These are phyloP conservation scores for Aldabrachelys gigantea DNA, from an alignment of 2,113 vertebrate species.

Conservation along the genomic window DNA sequence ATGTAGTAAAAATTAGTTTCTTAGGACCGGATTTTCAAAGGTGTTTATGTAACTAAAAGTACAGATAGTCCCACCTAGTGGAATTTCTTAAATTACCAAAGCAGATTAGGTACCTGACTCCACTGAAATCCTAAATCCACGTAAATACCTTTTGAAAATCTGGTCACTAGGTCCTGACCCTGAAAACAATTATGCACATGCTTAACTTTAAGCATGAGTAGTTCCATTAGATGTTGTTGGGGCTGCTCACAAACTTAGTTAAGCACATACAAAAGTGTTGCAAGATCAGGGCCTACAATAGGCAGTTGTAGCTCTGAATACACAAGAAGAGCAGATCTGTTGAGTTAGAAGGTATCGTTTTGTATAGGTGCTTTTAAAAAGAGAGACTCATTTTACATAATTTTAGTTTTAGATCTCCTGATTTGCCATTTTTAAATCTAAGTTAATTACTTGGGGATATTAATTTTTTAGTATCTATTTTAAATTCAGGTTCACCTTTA, in stretches of 20 bases:
- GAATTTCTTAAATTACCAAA: background rate
- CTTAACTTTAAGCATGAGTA: background rate
- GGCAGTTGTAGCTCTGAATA: background rate
- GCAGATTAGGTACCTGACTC: background rate
- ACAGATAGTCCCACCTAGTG: background rate
- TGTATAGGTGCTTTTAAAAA: background rate
- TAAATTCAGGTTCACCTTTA: background rate
- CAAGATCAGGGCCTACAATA: background rate
- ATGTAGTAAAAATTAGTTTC: background rate
- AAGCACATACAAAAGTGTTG: background rate
- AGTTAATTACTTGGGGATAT: background rate
- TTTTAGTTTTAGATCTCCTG: background rate
- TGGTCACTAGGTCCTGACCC: background rate
- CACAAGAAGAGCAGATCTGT: background rate
- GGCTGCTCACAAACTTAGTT: background rate
- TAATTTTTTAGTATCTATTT: background rate
- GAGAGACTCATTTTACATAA: background rate
- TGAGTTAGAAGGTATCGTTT: background rate
- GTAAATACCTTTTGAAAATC: background rate
- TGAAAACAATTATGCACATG: background rate
- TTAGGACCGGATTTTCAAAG: background rate
- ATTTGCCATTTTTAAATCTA: background rate
- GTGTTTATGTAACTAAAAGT: background rate
- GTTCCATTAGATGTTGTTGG: background rate
- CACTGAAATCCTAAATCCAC: background rate